Base-by-base conservation (phyloP, 2,888 invertebrate genomes). In the Tyria jacobaeae region DNA sequence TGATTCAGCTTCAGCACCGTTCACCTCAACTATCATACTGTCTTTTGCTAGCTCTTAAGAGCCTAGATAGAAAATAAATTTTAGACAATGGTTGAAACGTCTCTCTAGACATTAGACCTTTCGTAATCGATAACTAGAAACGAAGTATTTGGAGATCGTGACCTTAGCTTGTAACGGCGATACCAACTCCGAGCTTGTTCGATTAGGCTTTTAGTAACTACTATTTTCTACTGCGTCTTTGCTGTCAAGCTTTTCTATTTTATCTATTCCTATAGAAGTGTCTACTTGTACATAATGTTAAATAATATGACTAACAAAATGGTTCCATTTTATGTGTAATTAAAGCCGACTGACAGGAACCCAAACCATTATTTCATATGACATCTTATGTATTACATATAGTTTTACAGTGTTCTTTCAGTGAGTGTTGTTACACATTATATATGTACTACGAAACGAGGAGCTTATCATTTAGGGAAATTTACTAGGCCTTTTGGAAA, bases 401-500 rank as follows among this genome's bases (percentile, higher is more conserved):
- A 62, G 61, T 73, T 75, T 71, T 57, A 62, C 62, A 57, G 62
- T 14, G 56, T 68, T 67, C 71, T 69, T 62, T 71, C 62, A 44
- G 63, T 70, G 17, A 73, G 70, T 70, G 66, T 71, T 75, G 61
- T 73, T 71, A 68, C 68, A 69, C 68, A 74, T 21, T 68, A 57
- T 64, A 58, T 66, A n/a, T n/a, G n/a, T n/a, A 74, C 68, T 76
- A 76, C 62, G 76, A 78, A 82, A 82, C 71, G 84, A 90, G 84
- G 92, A 93, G 93, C 93, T 93, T 93, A 92, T 88, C 86, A 85
- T 87, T 89, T 90, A 89, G 87, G 86, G 82, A 88, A 87, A 81
- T 81, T 83, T 80, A 86, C 82, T 87, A 88, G 81, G 86, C 81
- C 78, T 86, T 84, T 86, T 85, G 79, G 81, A 79, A 65, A 70